Conservation (phyloP, 2,888 invertebrate species). For the Plagiodera versicolora region DNA sequence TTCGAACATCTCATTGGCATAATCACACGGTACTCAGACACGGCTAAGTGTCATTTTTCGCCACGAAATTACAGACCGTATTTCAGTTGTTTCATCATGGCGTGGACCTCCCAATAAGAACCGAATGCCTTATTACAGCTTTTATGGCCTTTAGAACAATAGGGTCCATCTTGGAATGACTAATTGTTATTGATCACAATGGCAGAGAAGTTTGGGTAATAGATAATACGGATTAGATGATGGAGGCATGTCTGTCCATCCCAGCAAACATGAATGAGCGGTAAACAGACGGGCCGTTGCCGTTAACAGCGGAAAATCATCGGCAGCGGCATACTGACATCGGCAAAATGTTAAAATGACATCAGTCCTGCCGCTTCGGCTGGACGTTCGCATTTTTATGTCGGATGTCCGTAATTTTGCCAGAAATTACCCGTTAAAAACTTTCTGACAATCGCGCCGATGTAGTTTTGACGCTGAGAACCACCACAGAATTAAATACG, state of each 20-base stretch:
- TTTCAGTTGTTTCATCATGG: constrained; percentile 8
- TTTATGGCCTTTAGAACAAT: not conserved
- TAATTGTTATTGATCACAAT: constrained; percentile 6
- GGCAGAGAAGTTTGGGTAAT: constrained; percentile 10
- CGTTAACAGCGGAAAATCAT: no score
- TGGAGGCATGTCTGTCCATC: not conserved
- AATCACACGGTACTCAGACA: constrained; percentile 1
- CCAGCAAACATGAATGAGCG: no score
- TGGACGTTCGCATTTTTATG: no score
- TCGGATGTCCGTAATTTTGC: no score
- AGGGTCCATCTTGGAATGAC: constrained; percentile 1
- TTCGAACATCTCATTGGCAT: constrained; percentile 8
- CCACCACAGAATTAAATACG: no score
- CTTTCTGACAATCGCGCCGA: no score
- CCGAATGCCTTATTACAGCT: constrained; percentile 8
- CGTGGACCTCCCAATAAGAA: constrained; percentile 7
- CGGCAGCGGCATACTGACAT: no score
- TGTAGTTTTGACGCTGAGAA: no score
- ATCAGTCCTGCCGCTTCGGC: no score
- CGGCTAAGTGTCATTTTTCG: constrained; percentile 8
- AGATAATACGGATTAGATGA: constrained; percentile 9
- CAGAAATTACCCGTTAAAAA: no score
- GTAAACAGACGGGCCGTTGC: no score
- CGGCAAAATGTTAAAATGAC: no score
- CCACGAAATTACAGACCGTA: constrained; percentile 12